Evolutionary conservation across 2,888 invertebrate species (phyloP), one percentile per base, ranked within the genome.

Genomic region (Orthosia gothica): DNA sequence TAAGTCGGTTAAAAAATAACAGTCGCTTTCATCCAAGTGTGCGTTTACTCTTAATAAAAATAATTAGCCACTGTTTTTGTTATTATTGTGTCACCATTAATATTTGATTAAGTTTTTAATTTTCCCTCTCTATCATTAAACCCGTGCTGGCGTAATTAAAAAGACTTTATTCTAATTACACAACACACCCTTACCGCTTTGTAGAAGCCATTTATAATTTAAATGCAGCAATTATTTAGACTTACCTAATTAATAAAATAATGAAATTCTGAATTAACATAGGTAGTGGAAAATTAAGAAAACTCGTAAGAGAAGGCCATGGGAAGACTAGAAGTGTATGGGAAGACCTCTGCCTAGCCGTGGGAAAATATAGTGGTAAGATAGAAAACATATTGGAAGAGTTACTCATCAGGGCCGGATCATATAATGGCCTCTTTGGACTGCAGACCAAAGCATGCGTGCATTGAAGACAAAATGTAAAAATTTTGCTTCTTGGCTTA

Each of bases 41-140:
- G 65, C 63, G 71, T 57, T 32, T 7, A 47, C 26, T 57, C 84
- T 85, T 82, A 85, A 68, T 50, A 73, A 58, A 70, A 68, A 66
- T 20, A 68, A 63, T 16, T 55, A 20, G 0, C 45, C 47, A 40
- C 49, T 57, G 63, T 52, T 68, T 52, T 63, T 73, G 66, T 76
- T 70, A 85, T 79, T 81, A 81, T 79, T 71, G 76, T 84, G 86
- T 85, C 87, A 85, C 65, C 72, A 64, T 77, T 66, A 68, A 77
- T 72, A 75, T 73, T 77, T 70, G 45, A 72, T 74, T 15, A 59
- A 18, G 69, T 63, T 81, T 81, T 81, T 78, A 70, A 72, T 78
- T 76, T 32, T 57, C 61, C 32, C 50, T 52, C 58, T 55, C 13
- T 80, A 74, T 57, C 63, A 76, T 83, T 76, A 64, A 71, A 77